Conservation (phyloP, 2,888 invertebrate genomes). For the Brachyopa scutellaris region DNA sequence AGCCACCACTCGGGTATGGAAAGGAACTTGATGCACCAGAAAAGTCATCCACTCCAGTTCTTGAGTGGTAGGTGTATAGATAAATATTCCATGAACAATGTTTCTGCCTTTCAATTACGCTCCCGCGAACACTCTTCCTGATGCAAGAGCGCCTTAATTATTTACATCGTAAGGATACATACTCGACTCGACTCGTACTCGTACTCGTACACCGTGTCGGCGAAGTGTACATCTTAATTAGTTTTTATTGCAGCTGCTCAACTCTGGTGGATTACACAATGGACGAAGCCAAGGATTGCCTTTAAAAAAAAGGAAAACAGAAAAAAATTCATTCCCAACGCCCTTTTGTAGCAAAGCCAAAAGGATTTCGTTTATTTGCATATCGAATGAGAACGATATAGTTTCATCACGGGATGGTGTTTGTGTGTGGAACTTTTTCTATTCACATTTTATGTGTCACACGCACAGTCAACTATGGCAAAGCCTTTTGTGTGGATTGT, state of each 20-base stretch:
- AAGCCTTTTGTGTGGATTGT: no score
- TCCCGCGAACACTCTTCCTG: neutral
- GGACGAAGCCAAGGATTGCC: neutral
- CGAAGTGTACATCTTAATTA: constrained; percentile 54
- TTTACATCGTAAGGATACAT: neutral
- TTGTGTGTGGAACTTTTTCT: neutral
- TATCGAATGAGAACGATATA: constrained; percentile 18
- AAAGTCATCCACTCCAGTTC: neutral
- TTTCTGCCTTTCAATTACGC: constrained; percentile 1
- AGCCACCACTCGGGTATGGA: neutral
- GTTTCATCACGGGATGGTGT: neutral
- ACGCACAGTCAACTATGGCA: neutral
- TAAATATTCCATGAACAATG: constrained; percentile 29
- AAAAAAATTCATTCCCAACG: constrained; percentile 1
- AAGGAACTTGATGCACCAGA: neutral
- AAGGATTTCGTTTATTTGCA: constrained; percentile 20
- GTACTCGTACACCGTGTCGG: constrained; percentile 16
- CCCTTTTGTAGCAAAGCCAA: neutral
- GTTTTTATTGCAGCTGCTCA: constrained; percentile 43
- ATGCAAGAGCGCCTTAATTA: constrained; percentile 19
- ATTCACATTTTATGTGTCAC: neutral
- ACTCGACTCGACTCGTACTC: no score
- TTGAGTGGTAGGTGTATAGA: constrained; percentile 1
- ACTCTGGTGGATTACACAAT: constrained; percentile 7
- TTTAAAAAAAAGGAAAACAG: neutral